A percentile compares a stretch with the other conserved stretches of the same genome.
Conservation (phyloP, 2,888 invertebrate genomes). For the Latrodectus elegans region DNA sequence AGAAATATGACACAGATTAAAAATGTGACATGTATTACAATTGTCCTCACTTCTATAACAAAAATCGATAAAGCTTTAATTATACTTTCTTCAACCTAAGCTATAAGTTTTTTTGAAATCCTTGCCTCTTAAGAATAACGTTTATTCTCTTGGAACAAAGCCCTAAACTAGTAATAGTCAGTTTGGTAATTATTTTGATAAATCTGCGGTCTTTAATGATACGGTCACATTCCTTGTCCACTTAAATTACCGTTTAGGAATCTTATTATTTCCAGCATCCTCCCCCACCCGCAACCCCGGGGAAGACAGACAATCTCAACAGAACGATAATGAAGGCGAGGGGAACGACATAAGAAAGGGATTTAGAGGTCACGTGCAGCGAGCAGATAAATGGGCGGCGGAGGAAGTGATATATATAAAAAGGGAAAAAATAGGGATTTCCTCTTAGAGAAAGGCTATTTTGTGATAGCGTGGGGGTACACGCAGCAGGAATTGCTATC, state of each 20-base stretch:
- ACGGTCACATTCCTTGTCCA: too few relatives aligned
- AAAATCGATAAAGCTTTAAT: too few relatives aligned
- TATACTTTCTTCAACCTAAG: too few relatives aligned
- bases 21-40: too few relatives aligned
- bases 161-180: too few relatives aligned
- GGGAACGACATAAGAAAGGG: slow-evolving; percentile 28
- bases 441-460: slow-evolving; percentile 19
- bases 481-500: background rate
- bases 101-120: too few relatives aligned
- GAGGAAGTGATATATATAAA: slow-evolving; percentile 1
- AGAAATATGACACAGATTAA: too few relatives aligned
- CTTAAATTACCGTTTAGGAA: background rate
- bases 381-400: slow-evolving; percentile 29
- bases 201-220: too few relatives aligned
- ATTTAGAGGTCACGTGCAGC: slow-evolving; percentile 31
- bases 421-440: background rate
- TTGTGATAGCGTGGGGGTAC: slow-evolving; percentile 8
- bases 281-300: background rate
- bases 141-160: too few relatives aligned
- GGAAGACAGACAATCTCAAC: background rate
- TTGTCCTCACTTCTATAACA: too few relatives aligned
- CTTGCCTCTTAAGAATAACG: too few relatives aligned
- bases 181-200: too few relatives aligned
- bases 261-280: background rate
- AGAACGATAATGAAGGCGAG: slow-evolving; percentile 31